Percentiles rank a stretch among this genome's conserved stretches.
Evolutionary conservation across 1,140 invertebrate species (phyloP).

Genomic region (Rhizoglyphus robini): DNA sequence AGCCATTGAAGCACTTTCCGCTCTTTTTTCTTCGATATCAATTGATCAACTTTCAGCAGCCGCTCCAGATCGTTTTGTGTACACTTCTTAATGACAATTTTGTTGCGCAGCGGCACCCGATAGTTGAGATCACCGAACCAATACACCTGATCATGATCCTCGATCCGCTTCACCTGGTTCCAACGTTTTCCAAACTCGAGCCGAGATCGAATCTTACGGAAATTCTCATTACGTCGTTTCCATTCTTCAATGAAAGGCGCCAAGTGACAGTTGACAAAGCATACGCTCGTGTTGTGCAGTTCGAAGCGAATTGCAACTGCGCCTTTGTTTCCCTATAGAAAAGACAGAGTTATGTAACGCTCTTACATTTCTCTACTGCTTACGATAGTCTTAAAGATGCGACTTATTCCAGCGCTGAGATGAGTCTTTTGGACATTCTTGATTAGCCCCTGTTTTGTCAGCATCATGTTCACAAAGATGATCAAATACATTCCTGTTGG

Average conservation of each 20-base stretch:
- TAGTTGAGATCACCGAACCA: slow-evolving; percentile 98
- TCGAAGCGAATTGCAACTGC: slow-evolving; percentile 84
- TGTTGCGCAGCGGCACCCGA: slow-evolving; percentile 46
- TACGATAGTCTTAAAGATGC: slow-evolving; percentile 57
- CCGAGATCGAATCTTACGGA: slow-evolving; percentile 65
- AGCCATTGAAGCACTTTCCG: slow-evolving; percentile 63
- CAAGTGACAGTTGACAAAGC: slow-evolving; percentile 94
- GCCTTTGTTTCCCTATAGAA: slow-evolving; percentile 82
- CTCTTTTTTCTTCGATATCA: slow-evolving; percentile 56
- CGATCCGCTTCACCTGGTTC: slow-evolving; percentile 61
- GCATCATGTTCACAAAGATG: slow-evolving; percentile 65
- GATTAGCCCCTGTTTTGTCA: slow-evolving; percentile 54
- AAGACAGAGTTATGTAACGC: neutral
- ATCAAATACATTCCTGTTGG: slow-evolving; percentile 68
- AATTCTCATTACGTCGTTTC: slow-evolving; percentile 90
- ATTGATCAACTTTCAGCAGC: slow-evolving; percentile 62
- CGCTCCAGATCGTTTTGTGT: slow-evolving; percentile 57
- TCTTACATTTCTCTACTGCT: slow-evolving; percentile 5
- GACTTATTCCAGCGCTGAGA: slow-evolving; percentile 86
- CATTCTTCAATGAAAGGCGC: slow-evolving; percentile 93
- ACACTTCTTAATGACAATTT: slow-evolving; percentile 41
- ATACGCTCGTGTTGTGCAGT: slow-evolving; percentile 79
- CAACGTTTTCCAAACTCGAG: slow-evolving; percentile 51
- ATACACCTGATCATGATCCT: slow-evolving; percentile 90
- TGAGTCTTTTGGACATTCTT: slow-evolving; percentile 57